These are phyloP conservation scores for Oscheius onirici DNA, from an alignment of 2,888 invertebrate species.

Conservation along the genomic window DNA sequence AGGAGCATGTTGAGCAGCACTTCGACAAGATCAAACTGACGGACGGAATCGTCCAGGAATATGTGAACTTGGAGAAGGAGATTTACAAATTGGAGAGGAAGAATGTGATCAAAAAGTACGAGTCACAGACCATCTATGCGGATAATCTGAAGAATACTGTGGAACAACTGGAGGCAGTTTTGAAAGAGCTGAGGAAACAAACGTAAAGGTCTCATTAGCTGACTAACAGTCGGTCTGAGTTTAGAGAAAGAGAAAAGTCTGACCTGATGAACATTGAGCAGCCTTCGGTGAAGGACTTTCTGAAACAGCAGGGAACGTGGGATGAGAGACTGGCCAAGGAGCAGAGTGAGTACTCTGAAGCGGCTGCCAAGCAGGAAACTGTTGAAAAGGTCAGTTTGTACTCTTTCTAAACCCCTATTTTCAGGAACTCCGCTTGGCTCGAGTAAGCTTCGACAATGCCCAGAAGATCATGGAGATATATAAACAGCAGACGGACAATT, in stretches of 20 bases:
- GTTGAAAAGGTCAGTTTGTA: constrained; percentile 68
- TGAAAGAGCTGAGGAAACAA: constrained; percentile 71
- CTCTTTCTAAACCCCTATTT: constrained; percentile 13
- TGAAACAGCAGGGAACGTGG: constrained; percentile 71
- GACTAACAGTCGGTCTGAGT: constrained; percentile 15
- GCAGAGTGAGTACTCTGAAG: constrained; percentile 74
- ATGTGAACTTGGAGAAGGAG: constrained; percentile 73
- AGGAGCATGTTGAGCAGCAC: constrained; percentile 34
- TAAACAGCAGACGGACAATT: constrained; percentile 71
- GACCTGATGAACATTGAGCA: constrained; percentile 73
- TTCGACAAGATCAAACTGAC: constrained; percentile 62
- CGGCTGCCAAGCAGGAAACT: constrained; percentile 73
- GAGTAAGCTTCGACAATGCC: constrained; percentile 70
- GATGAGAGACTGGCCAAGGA: constrained; percentile 72
- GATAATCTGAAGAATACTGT: constrained; percentile 70
- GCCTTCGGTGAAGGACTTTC: constrained; percentile 72
- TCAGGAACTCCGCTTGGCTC: constrained; percentile 71
- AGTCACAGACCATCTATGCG: constrained; percentile 71
- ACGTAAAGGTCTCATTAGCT: constrained; percentile 60
- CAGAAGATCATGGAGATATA: constrained; percentile 71
- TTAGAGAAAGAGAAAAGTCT: constrained; percentile 73
- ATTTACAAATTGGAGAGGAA: constrained; percentile 71
- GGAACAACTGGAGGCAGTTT: constrained; percentile 71
- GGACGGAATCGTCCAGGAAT: constrained; percentile 69
- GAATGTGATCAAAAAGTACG: constrained; percentile 72